Base-by-base conservation (phyloP, 2,797 vertebrate genomes). In the Triplophysa yarkandensis region DNA sequence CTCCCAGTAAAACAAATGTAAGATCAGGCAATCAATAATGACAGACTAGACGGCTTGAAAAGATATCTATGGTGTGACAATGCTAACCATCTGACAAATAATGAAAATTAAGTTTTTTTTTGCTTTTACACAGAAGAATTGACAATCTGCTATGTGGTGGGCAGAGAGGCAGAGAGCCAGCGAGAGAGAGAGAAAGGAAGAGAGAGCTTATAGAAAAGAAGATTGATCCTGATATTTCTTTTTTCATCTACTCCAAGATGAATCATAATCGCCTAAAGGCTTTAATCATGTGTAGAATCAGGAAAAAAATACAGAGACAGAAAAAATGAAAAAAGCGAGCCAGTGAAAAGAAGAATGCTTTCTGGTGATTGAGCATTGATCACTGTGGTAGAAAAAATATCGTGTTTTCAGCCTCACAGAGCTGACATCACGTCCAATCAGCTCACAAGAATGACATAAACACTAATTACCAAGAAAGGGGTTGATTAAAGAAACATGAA, bases 281-380 rank as follows among this genome's bases (percentile, higher is more conserved):
- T 88, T 90, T 90, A 90, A 91, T 89, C 86, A 88, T 87, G 87
- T 87, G 88, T 89, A 87, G 83, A 89, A 88, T 88, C 86, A 85
- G 84, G 77, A 81, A 89, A 88, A 89, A 87, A 86, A 19, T 14
- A 55, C 9, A 34, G 25, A 65, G 25, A 55, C n/a, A 27, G 14
- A 21, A 44, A 21, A 44, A 65, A 21, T 16, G 1, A 23, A 54
- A 54, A 30, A 46, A 16, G 36, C n/a, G 27, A 43, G 17, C 27
- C n/a, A 32, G 57, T 85, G 81, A 81, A 66, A 79, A 79, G 85
- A 76, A 88, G 89, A 89, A 86, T 79, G 80, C 88, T 89, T 83
- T 82, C 80, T 74, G 41, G 83, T 86, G 80, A 89, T 87, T 88
- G 86, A 86, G 82, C 88, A 91, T 89, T 85, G 88, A 91, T 89